A percentile compares a stretch with the other conserved stretches of the same genome.
Evolutionary conservation across 2,113 vertebrate genomes (phyloP).

Genomic region (Holacanthus passer): DNA sequence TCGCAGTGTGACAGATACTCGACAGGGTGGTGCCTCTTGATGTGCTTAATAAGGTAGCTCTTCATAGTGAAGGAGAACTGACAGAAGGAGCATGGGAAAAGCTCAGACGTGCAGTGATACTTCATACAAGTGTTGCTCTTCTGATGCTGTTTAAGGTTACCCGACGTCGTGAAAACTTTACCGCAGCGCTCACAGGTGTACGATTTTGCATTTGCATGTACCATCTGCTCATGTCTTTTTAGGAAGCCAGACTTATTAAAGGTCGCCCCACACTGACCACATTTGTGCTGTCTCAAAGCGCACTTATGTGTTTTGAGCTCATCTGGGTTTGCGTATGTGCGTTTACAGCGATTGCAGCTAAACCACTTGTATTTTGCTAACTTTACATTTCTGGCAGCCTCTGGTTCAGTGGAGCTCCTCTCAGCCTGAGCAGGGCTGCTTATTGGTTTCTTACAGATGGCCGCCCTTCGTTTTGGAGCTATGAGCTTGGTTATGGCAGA

Average conservation of each 20-base stretch:
- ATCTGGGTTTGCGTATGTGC: slow-evolving; percentile 65
- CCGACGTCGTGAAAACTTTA: slow-evolving; percentile 74
- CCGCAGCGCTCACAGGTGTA: slow-evolving; percentile 79
- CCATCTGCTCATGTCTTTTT: slow-evolving; percentile 76
- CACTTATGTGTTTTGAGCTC: slow-evolving; percentile 80
- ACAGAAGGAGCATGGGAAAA: slow-evolving; percentile 80
- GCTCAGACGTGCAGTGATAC: slow-evolving; percentile 71
- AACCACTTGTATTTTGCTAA: slow-evolving; percentile 59
- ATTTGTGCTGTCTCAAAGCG: slow-evolving; percentile 64
- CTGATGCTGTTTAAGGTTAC: slow-evolving; percentile 82
- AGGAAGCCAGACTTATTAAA: slow-evolving; percentile 77
- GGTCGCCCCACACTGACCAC: slow-evolving; percentile 71
- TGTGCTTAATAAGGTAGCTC: slow-evolving; percentile 83
- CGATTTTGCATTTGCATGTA: slow-evolving; percentile 62
- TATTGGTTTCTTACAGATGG: background rate
- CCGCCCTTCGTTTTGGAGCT: slow-evolving; percentile 59
- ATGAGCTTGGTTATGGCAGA: slow-evolving; percentile 73
- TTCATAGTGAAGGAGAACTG: slow-evolving; percentile 85
- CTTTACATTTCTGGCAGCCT: background rate
- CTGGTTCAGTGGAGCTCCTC: background rate
- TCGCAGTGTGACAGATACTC: slow-evolving; percentile 70
- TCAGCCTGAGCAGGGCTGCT: background rate
- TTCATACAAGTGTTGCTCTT: slow-evolving; percentile 74
- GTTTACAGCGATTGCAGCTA: slow-evolving; percentile 77
- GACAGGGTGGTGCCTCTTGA: slow-evolving; percentile 82